Percentiles rank a stretch among this genome's conserved stretches.
These are phyloP conservation scores for Andrena hattorfiana DNA, from an alignment of 2,888 invertebrate species.

Conservation along the genomic window DNA sequence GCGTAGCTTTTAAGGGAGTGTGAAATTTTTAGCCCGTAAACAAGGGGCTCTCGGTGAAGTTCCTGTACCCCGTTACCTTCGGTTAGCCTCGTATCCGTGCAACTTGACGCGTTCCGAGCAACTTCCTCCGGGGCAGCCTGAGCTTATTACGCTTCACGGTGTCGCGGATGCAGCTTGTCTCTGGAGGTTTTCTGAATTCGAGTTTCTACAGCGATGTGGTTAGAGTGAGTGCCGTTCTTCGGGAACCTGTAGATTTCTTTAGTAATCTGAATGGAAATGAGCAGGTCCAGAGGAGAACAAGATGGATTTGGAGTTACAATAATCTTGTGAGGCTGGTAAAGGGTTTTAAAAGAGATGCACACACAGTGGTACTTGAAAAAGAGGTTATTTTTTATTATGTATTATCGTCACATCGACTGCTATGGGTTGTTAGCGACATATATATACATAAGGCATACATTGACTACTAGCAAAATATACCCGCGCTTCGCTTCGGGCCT, in stretches of 20 bases:
- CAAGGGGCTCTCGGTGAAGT: slow-evolving; percentile 18
- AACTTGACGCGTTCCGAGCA: slow-evolving; percentile 31
- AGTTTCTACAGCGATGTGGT: slow-evolving; percentile 8
- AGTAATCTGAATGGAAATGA: not conserved
- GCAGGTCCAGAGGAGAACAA: too few species aligned
- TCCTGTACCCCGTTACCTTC: slow-evolving; percentile 43
- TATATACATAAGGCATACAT: too few species aligned
- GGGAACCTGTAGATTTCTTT: not conserved
- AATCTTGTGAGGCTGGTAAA: too few species aligned
- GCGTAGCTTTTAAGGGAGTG: slow-evolving; percentile 30
- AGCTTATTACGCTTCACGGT: slow-evolving; percentile 30
- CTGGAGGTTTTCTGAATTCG: slow-evolving; percentile 13
- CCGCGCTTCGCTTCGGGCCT: too few species aligned
- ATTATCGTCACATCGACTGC: too few species aligned
- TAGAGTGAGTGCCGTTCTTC: not conserved
- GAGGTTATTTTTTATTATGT: too few species aligned
- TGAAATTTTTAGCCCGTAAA: slow-evolving; percentile 35
- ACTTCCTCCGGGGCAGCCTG: slow-evolving; percentile 30
- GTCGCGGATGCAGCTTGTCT: slow-evolving; percentile 5
- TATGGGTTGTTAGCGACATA: too few species aligned
- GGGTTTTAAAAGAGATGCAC: too few species aligned
- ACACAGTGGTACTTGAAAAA: too few species aligned
- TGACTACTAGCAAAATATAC: too few species aligned
- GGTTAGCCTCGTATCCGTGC: slow-evolving; percentile 20
- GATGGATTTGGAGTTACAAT: too few species aligned